Conservation (phyloP, 2,888 invertebrate species). For the Tolmerus cingulatus region DNA sequence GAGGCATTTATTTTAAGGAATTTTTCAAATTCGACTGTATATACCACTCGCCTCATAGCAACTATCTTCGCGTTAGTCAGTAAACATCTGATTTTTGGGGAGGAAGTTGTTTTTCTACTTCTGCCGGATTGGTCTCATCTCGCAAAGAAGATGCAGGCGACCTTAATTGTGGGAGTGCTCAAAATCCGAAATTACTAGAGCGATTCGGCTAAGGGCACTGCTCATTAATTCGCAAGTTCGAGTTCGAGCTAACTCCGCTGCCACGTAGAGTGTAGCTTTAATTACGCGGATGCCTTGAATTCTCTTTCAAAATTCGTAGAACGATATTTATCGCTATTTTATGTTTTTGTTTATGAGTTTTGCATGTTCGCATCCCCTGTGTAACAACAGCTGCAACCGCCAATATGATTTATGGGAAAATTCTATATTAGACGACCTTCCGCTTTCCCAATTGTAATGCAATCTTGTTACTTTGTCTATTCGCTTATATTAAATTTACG, state of each 20-base stretch:
- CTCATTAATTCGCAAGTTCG: not conserved
- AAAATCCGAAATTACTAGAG: not conserved
- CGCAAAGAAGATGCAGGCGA: not conserved
- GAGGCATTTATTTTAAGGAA: slow-evolving; percentile 30
- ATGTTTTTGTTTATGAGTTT: not conserved
- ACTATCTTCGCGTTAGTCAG: not conserved
- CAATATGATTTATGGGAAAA: not conserved
- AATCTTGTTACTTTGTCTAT: not conserved
- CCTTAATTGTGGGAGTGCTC: not conserved
- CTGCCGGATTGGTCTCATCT: not conserved
- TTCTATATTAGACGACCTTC: not conserved
- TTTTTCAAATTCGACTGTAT: not conserved
- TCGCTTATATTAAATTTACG: not conserved
- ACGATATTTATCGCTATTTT: not conserved
- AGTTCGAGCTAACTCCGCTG: not conserved
- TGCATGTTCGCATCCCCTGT: not conserved
- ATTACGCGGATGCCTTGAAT: not conserved
- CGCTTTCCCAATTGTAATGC: not conserved
- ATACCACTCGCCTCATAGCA: not conserved
- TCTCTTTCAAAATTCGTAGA: not conserved
- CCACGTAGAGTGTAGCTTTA: not conserved
- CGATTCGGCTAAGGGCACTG: not conserved
- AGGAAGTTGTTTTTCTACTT: not conserved
- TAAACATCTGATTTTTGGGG: not conserved
- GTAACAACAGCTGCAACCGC: not conserved